Conservation (phyloP, 1,140 invertebrate species). For the Sogatella furcifera region DNA sequence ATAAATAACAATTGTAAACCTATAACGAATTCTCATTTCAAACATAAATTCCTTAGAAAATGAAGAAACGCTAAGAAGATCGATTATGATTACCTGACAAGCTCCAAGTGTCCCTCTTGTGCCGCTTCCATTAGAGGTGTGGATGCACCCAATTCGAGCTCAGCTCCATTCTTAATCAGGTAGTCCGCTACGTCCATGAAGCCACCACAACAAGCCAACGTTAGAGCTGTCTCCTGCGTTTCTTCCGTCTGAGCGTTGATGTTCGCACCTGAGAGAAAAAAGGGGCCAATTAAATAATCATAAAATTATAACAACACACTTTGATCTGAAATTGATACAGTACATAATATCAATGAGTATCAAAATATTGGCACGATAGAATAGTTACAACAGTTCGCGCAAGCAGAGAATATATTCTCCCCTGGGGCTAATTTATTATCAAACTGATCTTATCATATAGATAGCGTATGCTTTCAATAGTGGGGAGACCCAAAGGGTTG, state of each 20-base stretch:
- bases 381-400: no score
- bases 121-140: constrained; percentile 97
- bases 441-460: no score
- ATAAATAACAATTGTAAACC: no score
- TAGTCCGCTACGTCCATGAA: constrained; percentile 97
- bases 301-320: no score
- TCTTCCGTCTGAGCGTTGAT: constrained; percentile 98
- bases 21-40: no score
- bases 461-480: no score
- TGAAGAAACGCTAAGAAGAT: background rate
- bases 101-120: constrained; percentile 91
- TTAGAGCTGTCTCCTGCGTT: constrained; percentile 95
- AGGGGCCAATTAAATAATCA: no score
- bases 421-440: no score
- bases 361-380: no score
- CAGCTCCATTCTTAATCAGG: constrained; percentile 88
- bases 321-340: background rate
- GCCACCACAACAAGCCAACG: constrained; percentile 92
- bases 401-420: no score
- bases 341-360: background rate
- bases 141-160: constrained; percentile 90
- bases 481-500: no score
- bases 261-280: constrained; percentile 57
- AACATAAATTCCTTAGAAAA: background rate
- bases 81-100: constrained; percentile 54